Conservation (phyloP, 2,797 vertebrate genomes). For the Pangasius djambal region DNA sequence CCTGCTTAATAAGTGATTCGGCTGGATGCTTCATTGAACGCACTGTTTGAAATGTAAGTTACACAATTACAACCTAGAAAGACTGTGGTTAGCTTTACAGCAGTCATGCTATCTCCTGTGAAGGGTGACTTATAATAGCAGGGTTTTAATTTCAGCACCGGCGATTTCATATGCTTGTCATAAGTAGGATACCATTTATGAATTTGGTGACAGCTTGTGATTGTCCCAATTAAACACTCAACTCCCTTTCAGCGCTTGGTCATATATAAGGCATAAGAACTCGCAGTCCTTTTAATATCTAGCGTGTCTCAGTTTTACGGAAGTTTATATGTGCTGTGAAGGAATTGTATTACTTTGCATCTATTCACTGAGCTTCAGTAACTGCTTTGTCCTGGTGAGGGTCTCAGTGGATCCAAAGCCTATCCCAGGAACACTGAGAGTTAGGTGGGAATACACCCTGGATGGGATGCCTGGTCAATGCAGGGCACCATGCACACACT, state of each 20-base stretch:
- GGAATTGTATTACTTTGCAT: not conserved
- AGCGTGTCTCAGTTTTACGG: not conserved
- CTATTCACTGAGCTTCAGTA: not conserved
- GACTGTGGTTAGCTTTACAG: conserved; percentile 35
- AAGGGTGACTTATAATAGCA: conserved; percentile 21
- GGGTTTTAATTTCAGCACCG: conserved; percentile 31
- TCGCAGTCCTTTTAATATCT: conserved; percentile 1
- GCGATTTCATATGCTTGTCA: conserved; percentile 26
- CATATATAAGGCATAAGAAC: conserved; percentile 1
- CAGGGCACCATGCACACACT: not conserved
- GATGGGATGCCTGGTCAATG: not conserved
- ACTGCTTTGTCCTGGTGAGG: not conserved
- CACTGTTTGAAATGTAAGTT: conserved; percentile 56
- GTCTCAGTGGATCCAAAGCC: not conserved
- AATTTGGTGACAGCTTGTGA: conserved; percentile 29
- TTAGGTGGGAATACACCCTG: not conserved
- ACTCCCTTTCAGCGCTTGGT: conserved; percentile 9
- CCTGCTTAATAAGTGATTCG: conserved; percentile 56
- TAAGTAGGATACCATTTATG: conserved; percentile 24
- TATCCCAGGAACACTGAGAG: not conserved
- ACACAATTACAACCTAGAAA: conserved; percentile 54
- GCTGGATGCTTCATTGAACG: conserved; percentile 55
- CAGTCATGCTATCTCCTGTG: conserved; percentile 24
- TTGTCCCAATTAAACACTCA: conserved; percentile 23
- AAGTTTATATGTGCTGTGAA: not conserved